phyloP scores from a whole-genome alignment of 2,888 invertebrate genomes.

The Brachylomia viminalis region DNA sequence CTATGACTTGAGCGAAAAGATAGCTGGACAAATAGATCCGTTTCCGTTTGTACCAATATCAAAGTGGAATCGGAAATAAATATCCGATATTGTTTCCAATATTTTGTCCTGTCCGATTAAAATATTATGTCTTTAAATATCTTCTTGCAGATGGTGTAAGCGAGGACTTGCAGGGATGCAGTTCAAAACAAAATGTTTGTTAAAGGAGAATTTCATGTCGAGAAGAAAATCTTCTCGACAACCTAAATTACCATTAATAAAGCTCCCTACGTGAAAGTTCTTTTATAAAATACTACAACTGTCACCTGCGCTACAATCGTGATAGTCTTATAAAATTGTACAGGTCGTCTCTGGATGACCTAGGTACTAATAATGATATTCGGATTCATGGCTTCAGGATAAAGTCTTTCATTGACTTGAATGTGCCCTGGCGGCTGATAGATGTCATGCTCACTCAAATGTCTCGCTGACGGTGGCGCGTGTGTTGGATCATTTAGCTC shows the following conservation, averaged over 20 bases:
- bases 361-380: not conserved
- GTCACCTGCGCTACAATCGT: not conserved
- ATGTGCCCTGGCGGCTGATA: no score
- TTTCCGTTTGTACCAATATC: slow-evolving; percentile 42
- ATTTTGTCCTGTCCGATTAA: slow-evolving; percentile 14
- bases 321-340: not conserved
- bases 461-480: no score
- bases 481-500: no score
- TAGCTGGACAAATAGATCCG: slow-evolving; percentile 22
- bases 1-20: not conserved
- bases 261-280: not conserved
- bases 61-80: slow-evolving; percentile 41
- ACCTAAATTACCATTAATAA: not conserved
- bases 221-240: not conserved
- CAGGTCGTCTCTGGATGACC: not conserved
- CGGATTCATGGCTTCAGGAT: not conserved
- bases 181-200: not conserved
- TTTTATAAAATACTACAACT: not conserved
- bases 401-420: no score
- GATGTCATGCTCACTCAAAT: no score
- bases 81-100: slow-evolving; percentile 22
- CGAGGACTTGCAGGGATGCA: no score
- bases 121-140: slow-evolving; percentile 8
- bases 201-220: not conserved
- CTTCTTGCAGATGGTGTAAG: not conserved